These are phyloP conservation scores for Onychomys arenicola DNA, from an alignment of 2,797 vertebrate genomes.

Conservation along the genomic window DNA sequence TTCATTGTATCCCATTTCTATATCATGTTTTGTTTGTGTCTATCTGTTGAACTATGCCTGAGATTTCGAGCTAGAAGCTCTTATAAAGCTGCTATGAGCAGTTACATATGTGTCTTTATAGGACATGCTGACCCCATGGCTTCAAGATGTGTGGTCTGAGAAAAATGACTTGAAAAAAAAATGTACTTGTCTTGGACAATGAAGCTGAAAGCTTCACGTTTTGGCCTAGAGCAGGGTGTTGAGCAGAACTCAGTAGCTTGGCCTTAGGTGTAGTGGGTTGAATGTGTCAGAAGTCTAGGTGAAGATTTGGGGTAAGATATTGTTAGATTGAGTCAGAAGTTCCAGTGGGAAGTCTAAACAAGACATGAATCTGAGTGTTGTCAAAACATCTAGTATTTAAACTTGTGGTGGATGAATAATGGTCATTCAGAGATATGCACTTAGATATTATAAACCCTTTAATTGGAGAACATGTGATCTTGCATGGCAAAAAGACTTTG, in stretches of 20 bases:
- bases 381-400: neutral
- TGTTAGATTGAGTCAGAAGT: neutral
- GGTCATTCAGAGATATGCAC: neutral
- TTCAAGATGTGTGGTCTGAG: slow-evolving; percentile 42
- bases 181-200: neutral
- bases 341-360: neutral
- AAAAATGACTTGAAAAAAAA: neutral
- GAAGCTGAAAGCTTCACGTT: neutral
- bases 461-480: neutral
- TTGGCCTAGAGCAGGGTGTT: neutral
- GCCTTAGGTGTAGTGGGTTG: neutral
- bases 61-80: neutral
- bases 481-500: neutral
- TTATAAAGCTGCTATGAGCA: neutral
- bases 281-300: neutral
- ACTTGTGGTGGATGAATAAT: neutral
- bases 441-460: neutral
- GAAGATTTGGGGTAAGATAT: neutral
- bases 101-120: neutral
- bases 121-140: neutral
- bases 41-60: neutral
- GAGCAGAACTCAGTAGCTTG: neutral
- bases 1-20: neutral
- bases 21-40: neutral
- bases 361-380: neutral